A percentile compares a stretch with the other conserved stretches of the same genome.
Conservation (phyloP, 2,113 vertebrate species). For the Sporophila hypoxantha region DNA sequence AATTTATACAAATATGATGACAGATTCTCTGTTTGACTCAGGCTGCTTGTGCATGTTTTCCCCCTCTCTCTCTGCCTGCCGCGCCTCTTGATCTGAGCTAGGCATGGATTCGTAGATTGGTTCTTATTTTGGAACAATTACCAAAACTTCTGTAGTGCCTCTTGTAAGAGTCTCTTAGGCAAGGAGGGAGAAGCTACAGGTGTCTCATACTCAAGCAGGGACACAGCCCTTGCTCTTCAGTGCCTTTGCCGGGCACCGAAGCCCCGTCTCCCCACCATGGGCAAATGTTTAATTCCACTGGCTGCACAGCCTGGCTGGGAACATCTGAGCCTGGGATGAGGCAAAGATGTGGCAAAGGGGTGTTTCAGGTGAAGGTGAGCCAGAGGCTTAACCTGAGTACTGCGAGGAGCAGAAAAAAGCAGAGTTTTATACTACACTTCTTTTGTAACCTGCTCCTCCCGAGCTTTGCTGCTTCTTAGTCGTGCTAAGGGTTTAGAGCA, state of each 20-base stretch:
- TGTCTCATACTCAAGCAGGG: background rate
- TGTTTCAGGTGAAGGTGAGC: background rate
- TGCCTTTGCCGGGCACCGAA: background rate
- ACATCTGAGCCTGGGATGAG: background rate
- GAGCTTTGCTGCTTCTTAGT: background rate
- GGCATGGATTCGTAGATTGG: background rate
- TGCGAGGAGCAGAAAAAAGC: background rate
- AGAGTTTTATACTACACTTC: background rate
- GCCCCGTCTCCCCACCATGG: rapidly evolving
- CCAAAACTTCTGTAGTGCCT: background rate
- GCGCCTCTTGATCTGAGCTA: background rate
- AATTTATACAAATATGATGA: background rate
- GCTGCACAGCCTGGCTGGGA: background rate
- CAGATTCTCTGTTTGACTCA: background rate
- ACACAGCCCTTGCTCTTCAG: background rate
- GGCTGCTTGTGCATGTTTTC: background rate
- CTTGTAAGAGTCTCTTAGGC: background rate
- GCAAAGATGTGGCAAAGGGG: background rate
- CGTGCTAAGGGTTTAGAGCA: background rate
- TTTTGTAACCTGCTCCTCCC: background rate
- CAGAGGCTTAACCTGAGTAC: background rate
- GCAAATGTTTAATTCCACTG: background rate
- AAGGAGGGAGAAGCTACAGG: background rate
- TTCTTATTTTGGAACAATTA: background rate
- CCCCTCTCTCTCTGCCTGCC: background rate